A percentile compares a stretch with the other conserved stretches of the same genome.
Conservation (phyloP, 2,113 vertebrate species). For the Andinoacara biseriatus region DNA sequence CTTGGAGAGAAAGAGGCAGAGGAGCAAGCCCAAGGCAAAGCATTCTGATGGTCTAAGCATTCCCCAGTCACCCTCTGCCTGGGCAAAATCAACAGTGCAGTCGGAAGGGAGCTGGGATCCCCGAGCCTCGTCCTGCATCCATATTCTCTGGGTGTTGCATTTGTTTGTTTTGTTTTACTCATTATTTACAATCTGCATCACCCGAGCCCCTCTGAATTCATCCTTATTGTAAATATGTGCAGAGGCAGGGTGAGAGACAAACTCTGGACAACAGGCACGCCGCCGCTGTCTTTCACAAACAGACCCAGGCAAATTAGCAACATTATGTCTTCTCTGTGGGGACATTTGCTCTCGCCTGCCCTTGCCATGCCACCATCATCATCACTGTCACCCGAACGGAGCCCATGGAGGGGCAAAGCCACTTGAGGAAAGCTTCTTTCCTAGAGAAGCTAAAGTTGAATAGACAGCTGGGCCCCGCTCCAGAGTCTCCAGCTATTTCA, state of each 20-base stretch:
- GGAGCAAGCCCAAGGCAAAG: constrained; percentile 58
- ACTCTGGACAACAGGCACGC: not conserved
- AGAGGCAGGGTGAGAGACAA: not conserved
- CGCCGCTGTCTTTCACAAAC: not conserved
- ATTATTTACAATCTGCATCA: constrained; percentile 61
- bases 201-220: not conserved
- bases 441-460: constrained; percentile 40
- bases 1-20: constrained; percentile 42
- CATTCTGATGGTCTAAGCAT: constrained; percentile 64
- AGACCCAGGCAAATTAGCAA: constrained; percentile 30
- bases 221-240: not conserved
- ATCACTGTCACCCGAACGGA: constrained; percentile 52
- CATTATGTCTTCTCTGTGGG: constrained; percentile 48
- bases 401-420: constrained; percentile 15
- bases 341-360: constrained; percentile 36
- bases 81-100: constrained; percentile 52
- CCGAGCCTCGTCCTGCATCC: constrained; percentile 12
- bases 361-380: constrained; percentile 47
- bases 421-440: constrained; percentile 47
- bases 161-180: constrained; percentile 48
- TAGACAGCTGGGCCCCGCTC: constrained; percentile 54
- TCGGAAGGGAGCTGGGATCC: not conserved
- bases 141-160: constrained; percentile 22
- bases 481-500: constrained; percentile 41
- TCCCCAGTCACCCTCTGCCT: constrained; percentile 36